A percentile compares a stretch with the other conserved stretches of the same genome.
Conservation (phyloP, 2,888 invertebrate genomes). For the Chaitophorus viminalis region DNA sequence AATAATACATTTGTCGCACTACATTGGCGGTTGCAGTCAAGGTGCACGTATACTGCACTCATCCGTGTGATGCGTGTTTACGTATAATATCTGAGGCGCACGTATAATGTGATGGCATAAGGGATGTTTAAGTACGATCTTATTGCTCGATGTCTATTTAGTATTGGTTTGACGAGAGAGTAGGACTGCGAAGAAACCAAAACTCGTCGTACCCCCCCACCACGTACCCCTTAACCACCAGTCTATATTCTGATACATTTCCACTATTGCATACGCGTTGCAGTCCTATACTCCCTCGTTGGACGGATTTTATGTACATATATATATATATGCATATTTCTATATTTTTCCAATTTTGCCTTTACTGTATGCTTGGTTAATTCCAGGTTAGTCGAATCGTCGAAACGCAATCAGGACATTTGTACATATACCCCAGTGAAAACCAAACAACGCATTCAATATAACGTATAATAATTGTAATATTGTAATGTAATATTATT, state of each 20-base stretch:
- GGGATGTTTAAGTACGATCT: too few species aligned
- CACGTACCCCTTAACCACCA: too few species aligned
- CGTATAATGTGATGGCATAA: too few species aligned
- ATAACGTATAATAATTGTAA: not conserved
- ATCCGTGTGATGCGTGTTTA: not conserved
- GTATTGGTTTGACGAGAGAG: too few species aligned
- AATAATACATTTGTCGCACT: not conserved
- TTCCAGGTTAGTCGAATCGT: conserved; percentile 37
- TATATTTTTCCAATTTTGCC: not conserved
- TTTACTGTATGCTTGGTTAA: not conserved
- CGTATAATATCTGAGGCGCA: not conserved
- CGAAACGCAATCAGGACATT: not conserved
- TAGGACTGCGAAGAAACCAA: too few species aligned
- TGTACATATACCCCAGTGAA: not conserved
- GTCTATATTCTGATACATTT: too few species aligned
- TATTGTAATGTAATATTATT: not conserved
- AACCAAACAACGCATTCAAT: not conserved
- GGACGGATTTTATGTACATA: too few species aligned
- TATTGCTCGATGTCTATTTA: too few species aligned
- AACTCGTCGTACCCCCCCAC: too few species aligned
- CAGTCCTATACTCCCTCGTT: too few species aligned
- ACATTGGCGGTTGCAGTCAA: too few species aligned
- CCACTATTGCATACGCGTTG: too few species aligned
- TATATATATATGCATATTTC: not conserved
- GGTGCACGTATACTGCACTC: not conserved